Base-by-base conservation (phyloP, 2,113 vertebrate genomes). In the Solea senegalensis region DNA sequence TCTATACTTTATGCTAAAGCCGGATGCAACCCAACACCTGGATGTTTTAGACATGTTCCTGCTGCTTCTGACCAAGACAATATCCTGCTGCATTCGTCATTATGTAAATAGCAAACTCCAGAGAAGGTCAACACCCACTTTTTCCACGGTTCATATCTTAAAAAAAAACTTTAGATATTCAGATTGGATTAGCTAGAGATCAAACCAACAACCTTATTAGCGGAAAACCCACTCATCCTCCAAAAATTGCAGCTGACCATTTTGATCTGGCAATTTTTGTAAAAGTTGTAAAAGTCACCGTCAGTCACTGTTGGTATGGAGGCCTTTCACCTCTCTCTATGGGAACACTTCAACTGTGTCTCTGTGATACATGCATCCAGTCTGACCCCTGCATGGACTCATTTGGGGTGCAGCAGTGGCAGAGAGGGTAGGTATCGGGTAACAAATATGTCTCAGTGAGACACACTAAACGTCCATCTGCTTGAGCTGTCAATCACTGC, bases 401-500 rank as follows among this genome's bases (percentile, higher is more conserved):
- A 34, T 34, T 34, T 34, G 2, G n/a, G 34, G 28, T 21, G 63
- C 49, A 15, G 52, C 9, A 28, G 43, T 0, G 65, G 74, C 60
- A 28, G 45, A 45, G 45, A 55, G 53, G 8, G 50, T 41, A 28
- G 39, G 67, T 78, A 58, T 91, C 89, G 56, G 62, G 63, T 90
- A 39, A 83, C 89, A 73, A 60, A 74, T 72, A 59, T 69, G 67
- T 68, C 70, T 65, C 75, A 73, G 51, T 26, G 11, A 10, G 45
- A 14, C 45, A 13, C 54, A 76, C 34, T 75, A 21, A 16, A 45
- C 16, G 58, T 71, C 81, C 86, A 88, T 76, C 85, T 76, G 85
- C 82, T 76, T 64, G 65, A 28, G 65, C 85, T 86, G 89, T 86
- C 89, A 87, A 9, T 91, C 86, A 83, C 63, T 39, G 60, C 55